A percentile compares a stretch with the other conserved stretches of the same genome.
Conservation (phyloP, 2,797 vertebrate species). For the Argya squamiceps region DNA sequence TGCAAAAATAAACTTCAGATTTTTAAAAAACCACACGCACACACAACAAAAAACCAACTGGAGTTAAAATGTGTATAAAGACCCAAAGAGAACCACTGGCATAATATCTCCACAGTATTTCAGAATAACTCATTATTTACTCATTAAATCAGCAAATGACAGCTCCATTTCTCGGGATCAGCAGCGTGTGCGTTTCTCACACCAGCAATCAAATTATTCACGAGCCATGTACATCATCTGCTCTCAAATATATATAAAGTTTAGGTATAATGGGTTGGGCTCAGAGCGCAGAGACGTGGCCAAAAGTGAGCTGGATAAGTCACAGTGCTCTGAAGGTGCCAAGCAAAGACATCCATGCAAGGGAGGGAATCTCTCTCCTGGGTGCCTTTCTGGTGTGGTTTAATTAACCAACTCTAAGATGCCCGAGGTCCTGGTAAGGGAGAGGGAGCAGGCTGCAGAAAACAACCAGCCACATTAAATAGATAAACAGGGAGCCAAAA, state of each 20-base stretch:
- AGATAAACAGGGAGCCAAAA: not conserved
- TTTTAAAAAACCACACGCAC: slow-evolving; percentile 30
- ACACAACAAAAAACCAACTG: slow-evolving; percentile 36
- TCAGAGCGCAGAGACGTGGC: not conserved
- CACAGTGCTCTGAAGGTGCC: not conserved
- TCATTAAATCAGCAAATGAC: not conserved
- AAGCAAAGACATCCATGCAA: not conserved
- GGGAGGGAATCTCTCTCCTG: not conserved
- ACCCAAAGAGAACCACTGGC: not conserved
- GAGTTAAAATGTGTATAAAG: slow-evolving; percentile 15
- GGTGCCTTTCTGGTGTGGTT: not conserved
- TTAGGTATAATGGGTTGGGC: not conserved
- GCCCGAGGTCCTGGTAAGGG: not conserved
- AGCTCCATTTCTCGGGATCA: slow-evolving; percentile 9
- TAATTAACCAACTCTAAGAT: not conserved
- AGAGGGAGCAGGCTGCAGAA: not conserved
- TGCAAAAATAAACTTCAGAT: slow-evolving; percentile 67
- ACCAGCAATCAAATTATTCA: not conserved
- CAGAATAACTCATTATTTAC: slow-evolving; percentile 40
- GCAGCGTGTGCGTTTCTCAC: not conserved
- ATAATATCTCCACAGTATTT: not conserved
- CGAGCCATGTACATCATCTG: not conserved
- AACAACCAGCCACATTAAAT: not conserved
- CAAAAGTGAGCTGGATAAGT: not conserved
- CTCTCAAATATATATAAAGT: not conserved